These are phyloP conservation scores for Drosophila busckii DNA, from an alignment of 1,140 invertebrate genomes.

Conservation along the genomic window DNA sequence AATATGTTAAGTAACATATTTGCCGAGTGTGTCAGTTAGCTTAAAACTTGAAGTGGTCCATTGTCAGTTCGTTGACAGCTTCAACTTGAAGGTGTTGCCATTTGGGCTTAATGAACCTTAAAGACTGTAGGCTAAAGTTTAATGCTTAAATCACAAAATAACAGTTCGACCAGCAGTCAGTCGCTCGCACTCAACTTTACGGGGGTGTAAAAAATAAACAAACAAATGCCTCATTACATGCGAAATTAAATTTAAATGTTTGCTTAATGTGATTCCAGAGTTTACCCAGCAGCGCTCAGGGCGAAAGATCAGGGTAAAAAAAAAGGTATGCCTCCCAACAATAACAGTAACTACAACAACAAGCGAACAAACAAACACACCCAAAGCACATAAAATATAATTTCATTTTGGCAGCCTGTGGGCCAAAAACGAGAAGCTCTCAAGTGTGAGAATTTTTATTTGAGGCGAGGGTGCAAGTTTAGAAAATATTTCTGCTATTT, in stretches of 20 bases:
- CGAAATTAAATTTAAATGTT: slow-evolving; percentile 79
- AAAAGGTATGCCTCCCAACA: slow-evolving; percentile 36
- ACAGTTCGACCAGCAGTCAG: no score
- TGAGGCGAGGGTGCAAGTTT: slow-evolving; percentile 48
- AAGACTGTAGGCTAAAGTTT: no score
- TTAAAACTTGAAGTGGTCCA: neutral
- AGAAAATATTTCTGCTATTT: slow-evolving; percentile 76
- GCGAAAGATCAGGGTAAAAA: slow-evolving; percentile 18
- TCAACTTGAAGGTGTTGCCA: neutral
- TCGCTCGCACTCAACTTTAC: slow-evolving; percentile 15
- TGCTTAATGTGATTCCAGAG: slow-evolving; percentile 74
- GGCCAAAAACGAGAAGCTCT: slow-evolving; percentile 62
- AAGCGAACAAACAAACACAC: slow-evolving; percentile 62
- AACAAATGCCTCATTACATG: slow-evolving; percentile 78
- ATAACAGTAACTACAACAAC: neutral
- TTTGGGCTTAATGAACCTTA: no score
- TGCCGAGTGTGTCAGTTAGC: neutral
- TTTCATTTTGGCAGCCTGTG: slow-evolving; percentile 71
- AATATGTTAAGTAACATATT: slow-evolving; percentile 19
- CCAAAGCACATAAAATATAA: slow-evolving; percentile 74
- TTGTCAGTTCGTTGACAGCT: slow-evolving; percentile 25
- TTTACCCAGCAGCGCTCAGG: slow-evolving; percentile 39
- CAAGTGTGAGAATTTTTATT: slow-evolving; percentile 20
- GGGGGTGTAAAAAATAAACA: slow-evolving; percentile 61
- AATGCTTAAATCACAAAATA: no score